Evolutionary conservation across 2,888 invertebrate genomes (phyloP), one percentile per base, ranked within the genome.

Genomic region (Limenitis camilla): DNA sequence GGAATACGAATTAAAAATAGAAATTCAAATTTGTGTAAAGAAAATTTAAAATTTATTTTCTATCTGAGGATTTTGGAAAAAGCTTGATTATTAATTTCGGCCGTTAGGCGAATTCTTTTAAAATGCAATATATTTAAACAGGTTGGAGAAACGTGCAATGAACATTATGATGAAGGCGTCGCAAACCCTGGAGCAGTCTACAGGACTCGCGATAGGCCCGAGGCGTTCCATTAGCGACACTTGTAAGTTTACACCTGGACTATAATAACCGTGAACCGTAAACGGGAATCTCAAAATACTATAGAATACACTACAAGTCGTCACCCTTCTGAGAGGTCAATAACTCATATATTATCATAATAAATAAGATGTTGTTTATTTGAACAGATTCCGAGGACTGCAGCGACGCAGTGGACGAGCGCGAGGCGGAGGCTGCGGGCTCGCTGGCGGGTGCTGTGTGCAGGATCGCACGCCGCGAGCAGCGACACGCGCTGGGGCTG

Each of bases 401-500:
- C 39, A 74, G 75, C 51, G 84, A 80, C 45, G 75, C 76, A 3
- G 66, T 78, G 48, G 85, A 83, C 52, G 83, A 82, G 60, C 72
- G 72, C 65, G 85, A 82, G 64, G 78, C 77, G 46, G 76, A 75
- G 65, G 60, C 73, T 56, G 81, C 78, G 6, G 84, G 97, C 56
- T 90, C 94, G 40, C 90, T 95, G 66, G 92, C 97, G 5, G 92
- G 95, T 32, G 95, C 94, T 1, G 85, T 97, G 54, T 93, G 94
- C 57, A 92, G 94, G 52, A 85, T 98, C 11, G 94, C 97, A 89
- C 94, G 96, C 65, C 93, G 94, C 76, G 98, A 98, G 78, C 92
- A 94, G 60, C 89, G 92, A 44, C 79, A 94, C 32, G 93, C 97
- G 89, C 91, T 92, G 45, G 95, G 94, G 32, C 93, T 98, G 6